Percentiles rank a stretch among this genome's conserved stretches.
phyloP scores from a whole-genome alignment of 2,888 invertebrate genomes.

The Escarpia spicata region DNA sequence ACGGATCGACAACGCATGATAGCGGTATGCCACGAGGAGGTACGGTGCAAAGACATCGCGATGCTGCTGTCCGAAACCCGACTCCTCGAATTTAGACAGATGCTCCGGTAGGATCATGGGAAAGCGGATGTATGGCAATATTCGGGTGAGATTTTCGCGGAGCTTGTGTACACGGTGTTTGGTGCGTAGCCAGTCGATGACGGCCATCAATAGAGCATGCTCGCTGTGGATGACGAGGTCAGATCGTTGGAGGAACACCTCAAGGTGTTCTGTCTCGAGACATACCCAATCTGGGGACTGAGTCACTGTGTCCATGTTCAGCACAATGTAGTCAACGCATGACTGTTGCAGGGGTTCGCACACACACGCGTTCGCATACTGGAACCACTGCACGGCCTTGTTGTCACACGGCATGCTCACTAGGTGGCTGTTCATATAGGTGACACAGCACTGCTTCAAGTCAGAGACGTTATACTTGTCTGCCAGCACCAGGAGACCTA shows the following conservation, averaged over 20 bases:
- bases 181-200: constrained; percentile 34
- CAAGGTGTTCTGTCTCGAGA: constrained; percentile 79
- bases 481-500: constrained; percentile 87
- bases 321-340: constrained; percentile 39
- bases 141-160: constrained; percentile 62
- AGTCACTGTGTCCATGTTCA: constrained; percentile 42
- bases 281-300: constrained; percentile 32
- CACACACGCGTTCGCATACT: constrained; percentile 52
- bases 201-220: constrained; percentile 77
- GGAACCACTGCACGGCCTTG: constrained; percentile 62
- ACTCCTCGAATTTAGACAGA: constrained; percentile 80
- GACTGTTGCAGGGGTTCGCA: constrained; percentile 37
- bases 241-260: constrained; percentile 77
- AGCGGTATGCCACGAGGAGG: constrained; percentile 65
- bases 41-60: constrained; percentile 55
- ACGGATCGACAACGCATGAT: constrained; percentile 63
- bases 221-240: constrained; percentile 90
- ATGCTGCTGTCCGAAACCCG: constrained; percentile 68
- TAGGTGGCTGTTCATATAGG: constrained; percentile 35
- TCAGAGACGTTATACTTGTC: constrained; percentile 96
- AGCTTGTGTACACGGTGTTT: constrained; percentile 28
- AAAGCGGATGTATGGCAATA: constrained; percentile 83
- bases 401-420: constrained; percentile 35
- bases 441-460: constrained; percentile 47
- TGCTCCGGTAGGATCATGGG: constrained; percentile 95